Percentiles rank a stretch among this genome's conserved stretches.
Conservation (phyloP, 2,797 vertebrate genomes). For the Serranus cabrilla region DNA sequence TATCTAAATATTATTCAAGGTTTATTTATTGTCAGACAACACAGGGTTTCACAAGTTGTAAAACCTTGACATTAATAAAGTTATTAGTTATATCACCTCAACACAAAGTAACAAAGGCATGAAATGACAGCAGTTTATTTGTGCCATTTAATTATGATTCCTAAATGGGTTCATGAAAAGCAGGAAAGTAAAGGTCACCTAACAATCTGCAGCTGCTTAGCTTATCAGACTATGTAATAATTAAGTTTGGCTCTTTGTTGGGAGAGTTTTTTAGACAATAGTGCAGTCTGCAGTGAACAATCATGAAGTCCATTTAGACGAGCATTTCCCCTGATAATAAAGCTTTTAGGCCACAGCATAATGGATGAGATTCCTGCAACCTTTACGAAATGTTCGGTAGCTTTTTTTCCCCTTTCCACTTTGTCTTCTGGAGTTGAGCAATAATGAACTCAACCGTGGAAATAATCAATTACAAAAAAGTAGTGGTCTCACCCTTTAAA, state of each 20-base stretch:
- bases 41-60: too few relatives aligned
- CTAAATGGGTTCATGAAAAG: constrained; percentile 16
- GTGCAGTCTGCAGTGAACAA: constrained; percentile 23
- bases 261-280: constrained; percentile 25
- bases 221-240: constrained; percentile 20
- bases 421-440: constrained; percentile 7
- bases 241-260: constrained; percentile 32
- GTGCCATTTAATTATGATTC: not conserved
- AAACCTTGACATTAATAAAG: not conserved
- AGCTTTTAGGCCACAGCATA: constrained; percentile 53
- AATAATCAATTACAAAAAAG: constrained; percentile 11
- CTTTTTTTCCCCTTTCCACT: not conserved
- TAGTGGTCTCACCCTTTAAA: constrained; percentile 1
- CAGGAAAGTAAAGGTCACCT: constrained; percentile 28
- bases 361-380: constrained; percentile 36
- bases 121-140: not conserved
- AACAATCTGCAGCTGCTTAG: constrained; percentile 17
- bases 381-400: constrained; percentile 19
- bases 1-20: not conserved
- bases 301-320: constrained; percentile 33
- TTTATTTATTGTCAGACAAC: too few relatives aligned
- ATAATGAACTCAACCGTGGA: constrained; percentile 12
- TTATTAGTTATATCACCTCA: not conserved
- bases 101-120: not conserved
- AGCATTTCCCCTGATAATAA: constrained; percentile 37